Conservation (phyloP, 2,888 invertebrate species). For the Hofmannophila pseudospretella region DNA sequence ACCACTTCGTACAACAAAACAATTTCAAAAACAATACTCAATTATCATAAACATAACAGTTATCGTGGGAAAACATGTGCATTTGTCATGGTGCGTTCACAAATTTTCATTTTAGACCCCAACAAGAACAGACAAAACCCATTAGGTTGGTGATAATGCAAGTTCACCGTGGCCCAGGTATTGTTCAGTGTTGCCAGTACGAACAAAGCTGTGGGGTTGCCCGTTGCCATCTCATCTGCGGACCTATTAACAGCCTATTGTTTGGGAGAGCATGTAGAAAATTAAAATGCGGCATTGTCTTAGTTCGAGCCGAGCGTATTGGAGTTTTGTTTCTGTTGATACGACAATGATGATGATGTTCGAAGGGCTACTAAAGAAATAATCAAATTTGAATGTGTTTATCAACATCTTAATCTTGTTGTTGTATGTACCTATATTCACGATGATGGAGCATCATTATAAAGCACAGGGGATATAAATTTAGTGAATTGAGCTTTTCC, state of each 20-base stretch:
- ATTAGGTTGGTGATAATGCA: conserved; percentile 74
- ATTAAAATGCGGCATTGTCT: conserved; percentile 75
- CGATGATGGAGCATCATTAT: no score
- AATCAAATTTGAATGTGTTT: neutral
- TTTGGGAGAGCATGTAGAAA: conserved; percentile 60
- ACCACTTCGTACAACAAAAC: neutral
- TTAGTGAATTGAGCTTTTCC: no score
- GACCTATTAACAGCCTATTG: conserved; percentile 68
- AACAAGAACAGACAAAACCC: conserved; percentile 59
- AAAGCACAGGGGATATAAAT: no score
- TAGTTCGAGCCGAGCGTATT: conserved; percentile 34
- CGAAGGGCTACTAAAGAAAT: neutral
- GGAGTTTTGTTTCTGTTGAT: conserved; percentile 35
- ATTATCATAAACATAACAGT: conserved; percentile 12
- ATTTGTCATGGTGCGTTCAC: conserved; percentile 49
- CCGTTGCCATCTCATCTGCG: conserved; percentile 67
- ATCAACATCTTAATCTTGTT: no score
- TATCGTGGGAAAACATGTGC: conserved; percentile 51
- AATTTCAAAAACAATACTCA: conserved; percentile 5
- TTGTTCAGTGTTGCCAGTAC: conserved; percentile 65
- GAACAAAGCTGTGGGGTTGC: conserved; percentile 62
- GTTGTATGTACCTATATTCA: no score
- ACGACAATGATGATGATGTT: neutral
- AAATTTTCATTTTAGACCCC: conserved; percentile 48
- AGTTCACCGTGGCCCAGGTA: conserved; percentile 65